Evolutionary conservation across 1,140 invertebrate genomes (phyloP), one percentile per base, ranked within the genome.

Genomic region (Leguminivora glycinivorella): DNA sequence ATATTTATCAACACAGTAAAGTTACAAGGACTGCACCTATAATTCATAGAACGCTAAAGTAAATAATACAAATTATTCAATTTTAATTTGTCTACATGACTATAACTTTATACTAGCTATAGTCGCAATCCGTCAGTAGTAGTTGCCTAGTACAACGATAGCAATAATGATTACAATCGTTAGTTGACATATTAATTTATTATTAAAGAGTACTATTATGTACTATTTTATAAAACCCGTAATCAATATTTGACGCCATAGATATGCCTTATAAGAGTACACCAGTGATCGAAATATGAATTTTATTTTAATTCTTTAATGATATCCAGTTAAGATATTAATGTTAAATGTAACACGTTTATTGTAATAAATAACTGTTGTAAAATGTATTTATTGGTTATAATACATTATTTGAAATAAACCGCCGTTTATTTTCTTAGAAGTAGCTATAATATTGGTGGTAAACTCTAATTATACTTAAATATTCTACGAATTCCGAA

Each of bases 301-400:
- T 82, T 66, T 63, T 80, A 76, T 73, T 74, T 72, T 78, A 69
- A 73, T 77, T 70, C 66, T 72, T 56, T 69, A 68, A 58, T 70
- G 31, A 70, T 76, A 77, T 79, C 75, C 83, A 83, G 68, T 75
- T 67, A 68, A 68, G 60, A 68, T 69, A 78, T 74, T 73, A 71
- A 79, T 80, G 80, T 83, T 83, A 83, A 76, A 84, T 72, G 40
- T 75, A 72, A 68, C 71, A 77, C 80, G 72, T 24, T 75, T 81
- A 76, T 80, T 85, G 81, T 78, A 83, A 81, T 80, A 77, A 81
- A 81, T 87, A 88, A 85, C 83, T 91, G 89, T 90, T 91, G 85
- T 89, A 85, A 84, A 89, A 91, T 88, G 85, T 90, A 89, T 91
- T 89, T 91, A 91, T 91, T 91, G 83, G 83, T 84, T 87, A 87